Conservation (phyloP, 2,888 invertebrate species). For the Coremacera marginata region DNA sequence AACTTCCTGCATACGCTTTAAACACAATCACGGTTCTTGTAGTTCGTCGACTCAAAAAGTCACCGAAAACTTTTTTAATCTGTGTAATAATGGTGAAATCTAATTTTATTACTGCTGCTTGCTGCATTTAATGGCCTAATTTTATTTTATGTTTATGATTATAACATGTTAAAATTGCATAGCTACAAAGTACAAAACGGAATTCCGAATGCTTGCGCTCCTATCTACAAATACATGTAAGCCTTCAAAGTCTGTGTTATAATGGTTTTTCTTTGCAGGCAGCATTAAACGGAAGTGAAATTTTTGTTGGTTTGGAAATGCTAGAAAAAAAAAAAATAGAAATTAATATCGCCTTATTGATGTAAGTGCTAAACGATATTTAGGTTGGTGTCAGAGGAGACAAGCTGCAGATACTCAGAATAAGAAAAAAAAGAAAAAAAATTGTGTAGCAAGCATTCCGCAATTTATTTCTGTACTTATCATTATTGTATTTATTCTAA, state of each 20-base stretch:
- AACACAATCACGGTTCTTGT: too few species aligned
- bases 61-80: not conserved
- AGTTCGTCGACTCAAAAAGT: too few species aligned
- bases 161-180: conserved; percentile 54
- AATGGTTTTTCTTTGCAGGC: not conserved
- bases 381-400: not conserved
- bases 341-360: not conserved
- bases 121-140: conserved; percentile 49
- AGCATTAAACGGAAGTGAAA: not conserved
- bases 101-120: conserved; percentile 19
- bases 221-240: not conserved
- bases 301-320: not conserved
- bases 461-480: not conserved
- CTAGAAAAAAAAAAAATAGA: not conserved
- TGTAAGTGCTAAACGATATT: not conserved
- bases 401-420: not conserved
- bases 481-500: not conserved
- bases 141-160: conserved; percentile 60
- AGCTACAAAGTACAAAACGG: not conserved
- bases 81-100: conserved; percentile 15
- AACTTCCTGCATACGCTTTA: too few species aligned
- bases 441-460: not conserved
- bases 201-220: not conserved
- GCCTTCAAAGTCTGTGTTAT: not conserved
- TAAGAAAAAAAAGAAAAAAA: not conserved